These are phyloP conservation scores for Pollachius pollachius DNA, from an alignment of 2,113 vertebrate genomes.

Conservation along the genomic window DNA sequence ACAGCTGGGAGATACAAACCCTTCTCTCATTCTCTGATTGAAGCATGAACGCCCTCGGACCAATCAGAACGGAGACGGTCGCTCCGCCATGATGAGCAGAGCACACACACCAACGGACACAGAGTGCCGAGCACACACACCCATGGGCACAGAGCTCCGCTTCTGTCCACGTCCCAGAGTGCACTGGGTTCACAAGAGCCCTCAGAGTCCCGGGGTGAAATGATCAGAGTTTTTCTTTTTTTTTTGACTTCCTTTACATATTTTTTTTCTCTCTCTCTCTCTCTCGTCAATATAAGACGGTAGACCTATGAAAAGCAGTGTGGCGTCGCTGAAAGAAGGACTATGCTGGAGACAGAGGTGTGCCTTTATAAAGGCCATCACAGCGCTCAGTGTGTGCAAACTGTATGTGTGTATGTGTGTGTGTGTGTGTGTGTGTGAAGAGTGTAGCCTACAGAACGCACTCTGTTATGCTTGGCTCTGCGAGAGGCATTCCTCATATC, in stretches of 20 bases:
- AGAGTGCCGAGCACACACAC: background rate
- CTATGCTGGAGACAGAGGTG: conserved; percentile 66
- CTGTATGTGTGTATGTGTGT: conserved; percentile 42
- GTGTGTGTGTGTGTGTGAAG: conserved; percentile 40
- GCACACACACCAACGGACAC: conserved; percentile 10
- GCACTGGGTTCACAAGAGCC: conserved; percentile 15
- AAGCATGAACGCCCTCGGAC: conserved; percentile 28
- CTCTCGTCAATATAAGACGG: conserved; percentile 7
- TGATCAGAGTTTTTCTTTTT: background rate
- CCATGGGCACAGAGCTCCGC: background rate
- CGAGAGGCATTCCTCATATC: conserved; percentile 61
- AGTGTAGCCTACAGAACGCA: conserved; percentile 49
- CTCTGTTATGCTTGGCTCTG: conserved; percentile 69
- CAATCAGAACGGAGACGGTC: background rate
- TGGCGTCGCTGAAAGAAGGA: conserved; percentile 56
- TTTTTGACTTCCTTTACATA: conserved; percentile 14
- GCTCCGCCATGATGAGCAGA: background rate
- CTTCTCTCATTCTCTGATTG: conserved; percentile 7
- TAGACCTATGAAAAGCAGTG: conserved; percentile 35
- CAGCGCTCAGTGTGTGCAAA: conserved; percentile 60
- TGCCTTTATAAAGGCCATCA: conserved; percentile 65
- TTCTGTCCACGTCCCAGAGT: background rate
- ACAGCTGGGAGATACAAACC: conserved; percentile 32
- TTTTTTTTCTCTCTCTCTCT: conserved; percentile 27
- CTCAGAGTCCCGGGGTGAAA: no score